Base-by-base conservation (phyloP, 2,888 invertebrate species). In the Leptogaster cylindrica region DNA sequence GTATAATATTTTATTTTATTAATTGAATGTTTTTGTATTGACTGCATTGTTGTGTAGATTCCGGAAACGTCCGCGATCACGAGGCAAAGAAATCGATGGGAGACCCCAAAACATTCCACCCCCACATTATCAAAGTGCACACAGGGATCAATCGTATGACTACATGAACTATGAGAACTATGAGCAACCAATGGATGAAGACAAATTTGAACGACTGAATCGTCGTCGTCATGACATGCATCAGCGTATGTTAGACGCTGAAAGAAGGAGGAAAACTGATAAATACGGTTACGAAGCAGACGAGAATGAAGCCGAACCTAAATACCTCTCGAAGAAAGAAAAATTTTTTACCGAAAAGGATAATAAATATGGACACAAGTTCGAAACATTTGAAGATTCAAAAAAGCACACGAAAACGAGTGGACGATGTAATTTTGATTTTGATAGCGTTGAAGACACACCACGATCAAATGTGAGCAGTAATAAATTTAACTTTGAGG, bases 51-150 rank as follows among this genome's bases (percentile, higher is more conserved):
- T 10, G 33, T 2, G 0, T 16, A 81, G 81, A 73, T 80, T 79
- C 70, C 78, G 81, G 27, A 80, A 78, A 70, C 84, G 85, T 72
- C 77, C 83, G 2, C 80, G 86, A 27, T 82, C 83, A n/a, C 79
- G 80, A 46, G 77, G 77, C 36, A 77, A 77, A 74, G 81, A 70
- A 79, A 79, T 72, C 72, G 82, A 67, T 80, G 80, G 68, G 77
- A 41, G 73, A n/a, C 68, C 68, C 18, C 68, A 66, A 31, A 71
- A 71, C 58, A 68, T 71, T 6, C 69, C 73, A 14, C 66, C 70
- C 6, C 25, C 50, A 51, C 71, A 73, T 25, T 58, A 73, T 72
- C 31, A 70, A 48, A 33, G 64, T 46, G 71, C 50, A 14, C 50
- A 74, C 68, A 74, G 79, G 2, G 77, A 77, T 20, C 64, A 66